Percentiles rank a stretch among this genome's conserved stretches.
phyloP scores from a whole-genome alignment of 2,888 invertebrate genomes.

The Plagodis pulveraria region DNA sequence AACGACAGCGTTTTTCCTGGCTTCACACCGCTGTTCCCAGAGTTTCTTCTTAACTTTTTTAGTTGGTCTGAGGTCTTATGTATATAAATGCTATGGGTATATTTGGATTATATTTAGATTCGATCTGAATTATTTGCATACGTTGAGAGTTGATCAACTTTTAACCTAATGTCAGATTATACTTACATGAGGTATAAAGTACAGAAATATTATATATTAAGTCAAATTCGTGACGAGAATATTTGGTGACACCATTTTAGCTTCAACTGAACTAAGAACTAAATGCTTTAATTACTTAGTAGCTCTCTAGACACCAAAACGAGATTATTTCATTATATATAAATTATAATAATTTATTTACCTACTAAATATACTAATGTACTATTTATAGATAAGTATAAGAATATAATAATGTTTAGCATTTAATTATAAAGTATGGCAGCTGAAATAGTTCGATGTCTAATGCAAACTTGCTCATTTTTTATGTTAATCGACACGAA shows the following conservation, averaged over 20 bases:
- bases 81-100: too few species aligned
- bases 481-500: constrained; percentile 3
- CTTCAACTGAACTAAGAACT: not conserved
- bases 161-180: too few species aligned
- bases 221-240: too few species aligned
- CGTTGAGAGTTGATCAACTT: too few species aligned
- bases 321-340: constrained; percentile 20
- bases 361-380: constrained; percentile 3
- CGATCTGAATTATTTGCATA: too few species aligned
- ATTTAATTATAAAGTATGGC: constrained; percentile 6
- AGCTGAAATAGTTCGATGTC: constrained; percentile 6
- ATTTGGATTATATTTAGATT: too few species aligned
- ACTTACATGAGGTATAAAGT: too few species aligned
- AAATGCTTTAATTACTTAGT: constrained; percentile 10
- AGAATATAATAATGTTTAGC: constrained; percentile 1
- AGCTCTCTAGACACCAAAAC: constrained; percentile 24
- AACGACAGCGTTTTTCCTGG: too few species aligned
- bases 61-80: too few species aligned
- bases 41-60: too few species aligned
- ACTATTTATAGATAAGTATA: not conserved
- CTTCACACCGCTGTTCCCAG: too few species aligned
- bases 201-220: too few species aligned
- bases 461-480: constrained; percentile 32
- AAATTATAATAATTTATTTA: not conserved
- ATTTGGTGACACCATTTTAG: not conserved